These are phyloP conservation scores for Biston stratarius DNA, from an alignment of 2,888 invertebrate genomes.

Conservation along the genomic window DNA sequence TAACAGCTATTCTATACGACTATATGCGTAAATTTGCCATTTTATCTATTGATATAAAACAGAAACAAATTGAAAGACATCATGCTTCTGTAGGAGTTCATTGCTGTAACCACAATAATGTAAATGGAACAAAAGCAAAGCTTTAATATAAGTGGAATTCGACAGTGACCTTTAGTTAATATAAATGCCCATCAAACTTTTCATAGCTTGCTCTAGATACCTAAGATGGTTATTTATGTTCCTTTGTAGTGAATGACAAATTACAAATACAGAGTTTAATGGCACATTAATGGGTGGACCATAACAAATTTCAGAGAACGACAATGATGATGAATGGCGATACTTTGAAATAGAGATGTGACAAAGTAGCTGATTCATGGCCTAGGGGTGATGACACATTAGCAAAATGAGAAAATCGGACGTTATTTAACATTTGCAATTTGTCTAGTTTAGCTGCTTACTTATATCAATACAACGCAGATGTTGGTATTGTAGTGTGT, in stretches of 20 bases:
- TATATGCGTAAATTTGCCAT: constrained; percentile 17
- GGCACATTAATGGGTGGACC: constrained; percentile 54
- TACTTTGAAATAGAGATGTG: constrained; percentile 72
- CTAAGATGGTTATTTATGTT: constrained; percentile 39
- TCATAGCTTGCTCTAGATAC: constrained; percentile 36
- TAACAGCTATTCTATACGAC: constrained; percentile 5
- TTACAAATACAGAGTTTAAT: constrained; percentile 52
- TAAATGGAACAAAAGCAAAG: constrained; percentile 29
- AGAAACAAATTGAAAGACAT: constrained; percentile 14
- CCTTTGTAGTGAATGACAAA: constrained; percentile 41
- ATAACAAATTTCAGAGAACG: constrained; percentile 71
- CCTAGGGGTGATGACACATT: constrained; percentile 34
- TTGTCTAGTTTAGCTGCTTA: not conserved
- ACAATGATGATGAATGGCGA: constrained; percentile 72
- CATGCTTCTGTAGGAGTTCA: not conserved
- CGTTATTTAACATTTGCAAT: not conserved
- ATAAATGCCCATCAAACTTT: constrained; percentile 36
- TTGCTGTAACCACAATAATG: constrained; percentile 13
- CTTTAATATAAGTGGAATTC: constrained; percentile 22
- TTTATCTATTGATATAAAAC: constrained; percentile 16
- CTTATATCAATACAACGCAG: not conserved
- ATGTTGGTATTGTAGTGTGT: not conserved
- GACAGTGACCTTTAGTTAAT: constrained; percentile 31
- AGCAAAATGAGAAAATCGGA: not conserved
- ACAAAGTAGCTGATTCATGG: constrained; percentile 41